Evolutionary conservation across 2,113 vertebrate species (phyloP), one percentile per base, ranked within the genome.

Genomic region (Propithecus coquereli): DNA sequence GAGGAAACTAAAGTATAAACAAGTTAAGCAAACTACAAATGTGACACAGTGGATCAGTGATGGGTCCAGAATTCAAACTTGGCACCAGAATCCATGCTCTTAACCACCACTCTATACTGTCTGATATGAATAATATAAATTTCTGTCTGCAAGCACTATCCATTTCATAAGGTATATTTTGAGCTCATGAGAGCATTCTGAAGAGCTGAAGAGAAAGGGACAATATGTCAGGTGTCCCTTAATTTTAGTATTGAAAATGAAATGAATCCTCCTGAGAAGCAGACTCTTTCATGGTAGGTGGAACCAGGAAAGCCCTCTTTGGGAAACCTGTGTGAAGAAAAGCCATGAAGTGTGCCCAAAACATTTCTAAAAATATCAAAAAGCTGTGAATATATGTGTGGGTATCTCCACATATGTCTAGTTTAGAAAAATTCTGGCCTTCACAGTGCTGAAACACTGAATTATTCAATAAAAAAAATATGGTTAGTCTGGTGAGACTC

Each of bases 381-480:
- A 93, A 84, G 18, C 85, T 66, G 22, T 82, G 52, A 88, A 54
- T 89, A 47, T 84, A 50, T 95, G 71, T 94, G 57, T 86, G 45
- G 37, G 54, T 85, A 68, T 90, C 32, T 79, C 52, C 71, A 76
- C 71, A 74, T 95, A 92, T 88, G 54, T 95, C 52, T 97, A 92
- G 68, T 80, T 96, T 88, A 86, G 45, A 43, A 97, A 95, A 13
- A 94, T 54, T 87, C n/a, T 94, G 68, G 40, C 10, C 50, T 66
- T 3, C 40, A 86, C 52, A 63, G 37, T 11, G 27, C 57, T 91
- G 86, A 96, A 90, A 94, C 82, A 96, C 54, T 94, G 91, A 95
- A 91, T 91, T 96, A 92, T 90, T 96, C 73, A 86, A 66, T 45
- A n/a, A 47, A 93, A 93, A 25, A 82, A 86, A 94, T 79, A 77